Percentiles rank a stretch among this genome's conserved stretches.
These are phyloP conservation scores for Polydrusus pterygomalis DNA, from an alignment of 2,888 invertebrate species.

Conservation along the genomic window DNA sequence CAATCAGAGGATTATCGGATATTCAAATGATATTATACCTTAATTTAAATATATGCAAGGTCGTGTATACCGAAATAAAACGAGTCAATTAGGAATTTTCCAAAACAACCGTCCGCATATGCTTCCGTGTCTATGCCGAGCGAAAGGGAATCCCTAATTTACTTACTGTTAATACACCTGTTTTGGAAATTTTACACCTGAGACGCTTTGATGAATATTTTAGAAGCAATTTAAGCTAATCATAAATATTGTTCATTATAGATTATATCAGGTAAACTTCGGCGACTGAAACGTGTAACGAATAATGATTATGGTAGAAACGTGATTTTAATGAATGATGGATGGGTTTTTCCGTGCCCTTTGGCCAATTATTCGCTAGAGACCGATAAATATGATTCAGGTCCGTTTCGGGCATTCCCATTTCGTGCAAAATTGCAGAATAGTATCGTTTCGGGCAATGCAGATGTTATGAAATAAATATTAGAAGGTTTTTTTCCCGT, in stretches of 20 bases:
- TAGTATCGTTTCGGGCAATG: too few species aligned
- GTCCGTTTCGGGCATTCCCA: too few species aligned
- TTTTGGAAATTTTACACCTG: constrained; percentile 11
- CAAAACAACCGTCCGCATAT: constrained; percentile 1
- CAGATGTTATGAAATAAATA: too few species aligned
- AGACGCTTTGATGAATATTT: constrained; percentile 18
- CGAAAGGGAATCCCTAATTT: constrained; percentile 15
- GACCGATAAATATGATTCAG: too few species aligned
- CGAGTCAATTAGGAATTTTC: background rate
- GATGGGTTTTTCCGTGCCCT: background rate
- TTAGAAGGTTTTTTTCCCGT: too few species aligned
- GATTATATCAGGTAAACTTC: background rate
- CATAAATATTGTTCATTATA: background rate
- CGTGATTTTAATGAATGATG: background rate
- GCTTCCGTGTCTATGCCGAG: background rate
- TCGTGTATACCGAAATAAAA: background rate
- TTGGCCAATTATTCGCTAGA: too few species aligned
- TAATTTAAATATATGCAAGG: background rate
- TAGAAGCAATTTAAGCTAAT: background rate
- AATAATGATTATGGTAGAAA: background rate
- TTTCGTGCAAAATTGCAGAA: too few species aligned
- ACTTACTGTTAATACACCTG: constrained; percentile 12
- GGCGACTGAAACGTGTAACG: background rate
- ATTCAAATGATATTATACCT: background rate
- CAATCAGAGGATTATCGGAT: background rate